Conservation (phyloP, 2,888 invertebrate genomes). For the Phania funesta region DNA sequence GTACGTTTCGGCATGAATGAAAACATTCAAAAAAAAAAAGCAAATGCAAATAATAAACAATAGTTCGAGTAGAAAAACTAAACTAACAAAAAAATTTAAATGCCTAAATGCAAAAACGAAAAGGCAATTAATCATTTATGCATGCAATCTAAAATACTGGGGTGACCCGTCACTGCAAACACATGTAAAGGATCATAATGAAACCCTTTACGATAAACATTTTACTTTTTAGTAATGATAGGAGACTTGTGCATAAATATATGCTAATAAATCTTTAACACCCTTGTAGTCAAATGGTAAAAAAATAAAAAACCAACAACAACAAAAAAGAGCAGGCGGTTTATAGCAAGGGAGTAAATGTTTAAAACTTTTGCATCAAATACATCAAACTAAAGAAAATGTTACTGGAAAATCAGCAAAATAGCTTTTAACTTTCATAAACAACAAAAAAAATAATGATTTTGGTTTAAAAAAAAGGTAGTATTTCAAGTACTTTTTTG, state of each 20-base stretch:
- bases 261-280: slow-evolving; percentile 59
- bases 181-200: slow-evolving; percentile 1
- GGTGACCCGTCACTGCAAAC: not conserved
- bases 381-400: not conserved
- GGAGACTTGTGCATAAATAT: slow-evolving; percentile 35
- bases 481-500: too few relatives aligned
- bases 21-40: not conserved
- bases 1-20: not conserved
- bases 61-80: slow-evolving; percentile 16
- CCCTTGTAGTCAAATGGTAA: slow-evolving; percentile 30
- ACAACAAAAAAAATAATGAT: not conserved
- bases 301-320: not conserved
- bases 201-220: slow-evolving; percentile 6
- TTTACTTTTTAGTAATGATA: not conserved
- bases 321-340: slow-evolving; percentile 28
- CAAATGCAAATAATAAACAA: slow-evolving; percentile 12
- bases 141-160: slow-evolving; percentile 5
- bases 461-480: not conserved
- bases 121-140: slow-evolving; percentile 64
- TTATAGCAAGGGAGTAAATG: not conserved
- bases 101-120: slow-evolving; percentile 13
- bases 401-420: not conserved
- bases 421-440: not conserved
- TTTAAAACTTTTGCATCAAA: not conserved
- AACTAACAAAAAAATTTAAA: slow-evolving; percentile 3